A percentile compares a stretch with the other conserved stretches of the same genome.
These are phyloP conservation scores for Spea hammondii DNA, from an alignment of 2,797 vertebrate genomes.

Conservation along the genomic window DNA sequence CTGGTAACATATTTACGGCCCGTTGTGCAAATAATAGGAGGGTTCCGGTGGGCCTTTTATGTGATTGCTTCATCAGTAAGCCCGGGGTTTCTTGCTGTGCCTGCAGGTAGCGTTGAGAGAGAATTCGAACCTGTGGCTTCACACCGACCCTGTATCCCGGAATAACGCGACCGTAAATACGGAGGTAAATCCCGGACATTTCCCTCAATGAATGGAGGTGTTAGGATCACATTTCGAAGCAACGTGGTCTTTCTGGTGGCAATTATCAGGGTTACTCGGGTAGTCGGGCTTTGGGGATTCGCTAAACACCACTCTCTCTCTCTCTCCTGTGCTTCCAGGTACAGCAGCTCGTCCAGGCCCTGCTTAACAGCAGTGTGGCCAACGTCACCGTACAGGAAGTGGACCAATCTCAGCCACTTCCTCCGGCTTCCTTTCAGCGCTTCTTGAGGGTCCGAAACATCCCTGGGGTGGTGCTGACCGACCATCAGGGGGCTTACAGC, in stretches of 20 bases:
- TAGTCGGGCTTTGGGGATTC: neutral
- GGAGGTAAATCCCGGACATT: constrained; percentile 66
- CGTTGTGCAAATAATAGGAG: too few species aligned
- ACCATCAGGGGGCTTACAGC: constrained; percentile 72
- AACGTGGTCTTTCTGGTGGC: too few species aligned
- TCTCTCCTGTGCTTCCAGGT: constrained; percentile 68
- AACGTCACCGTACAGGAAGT: constrained; percentile 62
- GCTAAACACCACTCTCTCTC: neutral
- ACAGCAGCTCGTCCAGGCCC: constrained; percentile 56
- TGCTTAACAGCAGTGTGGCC: constrained; percentile 53
- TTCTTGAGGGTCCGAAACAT: constrained; percentile 79
- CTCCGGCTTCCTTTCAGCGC: constrained; percentile 90
- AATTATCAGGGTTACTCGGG: neutral
- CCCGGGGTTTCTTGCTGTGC: neutral
- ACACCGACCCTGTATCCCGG: constrained; percentile 86
- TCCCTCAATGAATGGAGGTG: too few species aligned
- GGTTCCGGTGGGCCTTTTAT: too few species aligned
- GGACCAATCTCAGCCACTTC: constrained; percentile 74
- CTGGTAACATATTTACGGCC: too few species aligned
- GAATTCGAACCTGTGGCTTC: constrained; percentile 76
- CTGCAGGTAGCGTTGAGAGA: constrained; percentile 77
- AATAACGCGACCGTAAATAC: constrained; percentile 67
- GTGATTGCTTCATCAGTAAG: neutral
- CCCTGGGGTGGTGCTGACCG: constrained; percentile 83
- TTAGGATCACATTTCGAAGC: too few species aligned